Evolutionary conservation across 2,888 invertebrate genomes (phyloP).

Genomic region (Psylliodes chrysocephalus): DNA sequence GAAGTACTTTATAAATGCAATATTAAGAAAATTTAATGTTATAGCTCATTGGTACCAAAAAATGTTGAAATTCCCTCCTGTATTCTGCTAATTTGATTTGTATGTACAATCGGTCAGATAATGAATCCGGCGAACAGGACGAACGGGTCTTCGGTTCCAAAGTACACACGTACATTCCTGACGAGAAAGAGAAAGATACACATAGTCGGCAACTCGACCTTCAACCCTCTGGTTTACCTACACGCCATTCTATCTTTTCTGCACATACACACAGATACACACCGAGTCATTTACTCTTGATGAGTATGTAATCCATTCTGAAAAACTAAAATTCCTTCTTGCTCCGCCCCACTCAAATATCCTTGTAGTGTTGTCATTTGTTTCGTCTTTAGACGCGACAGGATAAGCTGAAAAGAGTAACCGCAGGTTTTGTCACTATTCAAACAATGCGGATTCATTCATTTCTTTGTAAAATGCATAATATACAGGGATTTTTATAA

Average conservation of each 20-base stretch:
- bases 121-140: constrained; percentile 59
- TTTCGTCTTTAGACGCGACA: background rate
- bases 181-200: constrained; percentile 51
- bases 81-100: constrained; percentile 60
- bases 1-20: no score
- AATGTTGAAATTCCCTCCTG: constrained; percentile 31
- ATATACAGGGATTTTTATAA: no score
- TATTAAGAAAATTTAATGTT: no score
- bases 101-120: constrained; percentile 57
- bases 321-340: constrained; percentile 18
- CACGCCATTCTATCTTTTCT: constrained; percentile 49
- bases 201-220: constrained; percentile 55
- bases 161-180: constrained; percentile 57
- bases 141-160: constrained; percentile 53
- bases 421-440: no score
- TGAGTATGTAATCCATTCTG: constrained; percentile 22
- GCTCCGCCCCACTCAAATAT: background rate
- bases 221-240: constrained; percentile 56
- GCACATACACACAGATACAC: constrained; percentile 14
- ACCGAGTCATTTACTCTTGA: constrained; percentile 1
- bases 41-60: no score
- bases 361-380: constrained; percentile 4
- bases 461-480: no score
- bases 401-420: no score
- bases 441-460: no score